Conservation (phyloP, 2,797 vertebrate genomes). For the Scomberomorus guttatus region DNA sequence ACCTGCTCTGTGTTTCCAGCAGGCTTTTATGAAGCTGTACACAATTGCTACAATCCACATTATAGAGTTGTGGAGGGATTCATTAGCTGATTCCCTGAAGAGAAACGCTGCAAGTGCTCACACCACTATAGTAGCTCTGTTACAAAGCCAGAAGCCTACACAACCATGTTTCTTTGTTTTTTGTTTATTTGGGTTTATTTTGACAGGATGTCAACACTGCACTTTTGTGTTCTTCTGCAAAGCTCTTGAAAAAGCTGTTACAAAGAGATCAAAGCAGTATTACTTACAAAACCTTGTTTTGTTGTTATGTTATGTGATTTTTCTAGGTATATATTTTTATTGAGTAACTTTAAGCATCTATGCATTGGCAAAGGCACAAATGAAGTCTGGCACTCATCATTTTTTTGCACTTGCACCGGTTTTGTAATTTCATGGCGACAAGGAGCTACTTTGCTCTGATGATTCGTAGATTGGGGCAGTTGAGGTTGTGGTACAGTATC, state of each 20-base stretch:
- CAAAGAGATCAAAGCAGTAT: constrained; percentile 46
- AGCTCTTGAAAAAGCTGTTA: constrained; percentile 35
- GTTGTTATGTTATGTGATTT: constrained; percentile 16
- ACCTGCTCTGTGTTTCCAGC: constrained; percentile 46
- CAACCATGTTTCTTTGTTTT: constrained; percentile 39
- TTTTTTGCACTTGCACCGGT: not conserved
- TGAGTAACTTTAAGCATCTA: constrained; percentile 8
- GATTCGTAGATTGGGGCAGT: not conserved
- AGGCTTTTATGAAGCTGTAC: constrained; percentile 41
- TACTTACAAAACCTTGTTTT: constrained; percentile 24
- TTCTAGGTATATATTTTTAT: constrained; percentile 24
- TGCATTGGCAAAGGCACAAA: constrained; percentile 2
- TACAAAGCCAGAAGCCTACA: constrained; percentile 51
- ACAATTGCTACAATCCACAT: constrained; percentile 45
- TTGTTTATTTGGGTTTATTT: constrained; percentile 32
- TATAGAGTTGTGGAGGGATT: constrained; percentile 59
- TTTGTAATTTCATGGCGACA: constrained; percentile 1
- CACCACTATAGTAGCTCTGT: constrained; percentile 15
- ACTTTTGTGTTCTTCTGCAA: constrained; percentile 44
- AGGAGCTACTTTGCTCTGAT: not conserved
- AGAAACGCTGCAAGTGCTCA: constrained; percentile 38
- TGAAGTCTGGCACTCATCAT: not conserved
- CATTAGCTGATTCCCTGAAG: constrained; percentile 67
- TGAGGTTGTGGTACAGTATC: constrained; percentile 12
- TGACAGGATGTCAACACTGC: constrained; percentile 44